These are phyloP conservation scores for Leptopilina boulardi DNA, from an alignment of 1,140 invertebrate species.

Conservation along the genomic window DNA sequence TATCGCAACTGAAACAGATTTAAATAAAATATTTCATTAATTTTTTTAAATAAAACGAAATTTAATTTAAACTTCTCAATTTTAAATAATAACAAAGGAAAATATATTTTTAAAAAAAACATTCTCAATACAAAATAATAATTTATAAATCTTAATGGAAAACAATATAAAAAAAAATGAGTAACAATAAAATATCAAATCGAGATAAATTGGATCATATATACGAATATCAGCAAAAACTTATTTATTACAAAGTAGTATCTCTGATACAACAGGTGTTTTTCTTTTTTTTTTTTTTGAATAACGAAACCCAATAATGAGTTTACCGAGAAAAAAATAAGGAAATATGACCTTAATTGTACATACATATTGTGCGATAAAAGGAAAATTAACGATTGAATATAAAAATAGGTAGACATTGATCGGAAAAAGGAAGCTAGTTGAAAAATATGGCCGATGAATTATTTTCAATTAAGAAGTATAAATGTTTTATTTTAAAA, in stretches of 20 bases:
- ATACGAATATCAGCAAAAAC: too few species aligned
- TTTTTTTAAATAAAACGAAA: not conserved
- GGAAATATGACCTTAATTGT: not conserved
- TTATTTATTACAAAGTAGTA: too few species aligned
- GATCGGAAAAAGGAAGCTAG: not conserved
- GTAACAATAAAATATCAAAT: too few species aligned
- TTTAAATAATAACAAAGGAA: too few species aligned
- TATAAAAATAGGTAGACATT: constrained; percentile 31
- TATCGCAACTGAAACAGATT: constrained; percentile 85
- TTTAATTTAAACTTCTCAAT: constrained; percentile 34
- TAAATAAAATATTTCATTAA: constrained; percentile 1
- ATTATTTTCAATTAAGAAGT: not conserved
- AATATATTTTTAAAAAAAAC: too few species aligned
- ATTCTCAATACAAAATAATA: too few species aligned
- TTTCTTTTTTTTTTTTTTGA: not conserved
- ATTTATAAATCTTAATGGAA: too few species aligned
- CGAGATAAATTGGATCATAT: not conserved
- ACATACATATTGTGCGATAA: not conserved
- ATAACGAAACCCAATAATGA: not conserved
- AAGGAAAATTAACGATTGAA: not conserved
- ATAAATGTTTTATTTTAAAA: constrained; percentile 4
- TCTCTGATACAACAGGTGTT: constrained; percentile 1
- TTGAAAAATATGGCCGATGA: not conserved
- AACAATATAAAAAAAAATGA: too few species aligned
- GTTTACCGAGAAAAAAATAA: not conserved